Conservation (phyloP, 1,140 invertebrate genomes). For the Arion vulgaris region DNA sequence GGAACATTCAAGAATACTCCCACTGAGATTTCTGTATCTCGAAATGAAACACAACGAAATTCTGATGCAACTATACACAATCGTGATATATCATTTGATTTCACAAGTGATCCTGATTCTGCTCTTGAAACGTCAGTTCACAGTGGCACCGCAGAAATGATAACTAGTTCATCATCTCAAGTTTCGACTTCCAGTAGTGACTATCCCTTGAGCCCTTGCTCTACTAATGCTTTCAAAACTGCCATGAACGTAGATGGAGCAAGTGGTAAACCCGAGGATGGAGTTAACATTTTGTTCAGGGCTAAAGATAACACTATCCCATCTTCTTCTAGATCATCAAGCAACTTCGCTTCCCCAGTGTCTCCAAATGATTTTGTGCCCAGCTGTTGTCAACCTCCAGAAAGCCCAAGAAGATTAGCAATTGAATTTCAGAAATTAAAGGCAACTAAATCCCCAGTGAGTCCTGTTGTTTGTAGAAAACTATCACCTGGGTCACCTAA, state of each 20-base stretch:
- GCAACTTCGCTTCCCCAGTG: constrained; percentile 5
- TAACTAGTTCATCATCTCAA: constrained; percentile 18
- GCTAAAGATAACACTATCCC: constrained; percentile 6
- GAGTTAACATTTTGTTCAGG: not conserved
- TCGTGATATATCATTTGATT: constrained; percentile 19
- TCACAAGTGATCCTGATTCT: constrained; percentile 19
- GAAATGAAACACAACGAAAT: not conserved
- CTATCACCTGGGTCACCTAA: constrained; percentile 6
- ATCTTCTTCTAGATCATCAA: not conserved
- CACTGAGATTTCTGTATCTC: not conserved
- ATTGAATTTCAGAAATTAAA: constrained; percentile 30
- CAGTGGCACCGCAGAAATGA: constrained; percentile 24
- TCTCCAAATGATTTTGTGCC: constrained; percentile 12
- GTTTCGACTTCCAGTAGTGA: constrained; percentile 27
- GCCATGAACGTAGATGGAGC: constrained; percentile 8
- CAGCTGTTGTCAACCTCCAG: constrained; percentile 22
- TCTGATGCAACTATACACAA: not conserved
- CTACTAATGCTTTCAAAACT: constrained; percentile 6
- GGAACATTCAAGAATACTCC: not conserved
- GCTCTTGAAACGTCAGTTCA: constrained; percentile 17
- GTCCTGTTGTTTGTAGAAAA: not conserved
- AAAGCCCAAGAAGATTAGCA: constrained; percentile 23
- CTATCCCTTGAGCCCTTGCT: constrained; percentile 15
- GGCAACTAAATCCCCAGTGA: not conserved
- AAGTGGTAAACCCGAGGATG: not conserved